Conservation (phyloP, 2,888 invertebrate species). For the Lacanobia wlatinum region DNA sequence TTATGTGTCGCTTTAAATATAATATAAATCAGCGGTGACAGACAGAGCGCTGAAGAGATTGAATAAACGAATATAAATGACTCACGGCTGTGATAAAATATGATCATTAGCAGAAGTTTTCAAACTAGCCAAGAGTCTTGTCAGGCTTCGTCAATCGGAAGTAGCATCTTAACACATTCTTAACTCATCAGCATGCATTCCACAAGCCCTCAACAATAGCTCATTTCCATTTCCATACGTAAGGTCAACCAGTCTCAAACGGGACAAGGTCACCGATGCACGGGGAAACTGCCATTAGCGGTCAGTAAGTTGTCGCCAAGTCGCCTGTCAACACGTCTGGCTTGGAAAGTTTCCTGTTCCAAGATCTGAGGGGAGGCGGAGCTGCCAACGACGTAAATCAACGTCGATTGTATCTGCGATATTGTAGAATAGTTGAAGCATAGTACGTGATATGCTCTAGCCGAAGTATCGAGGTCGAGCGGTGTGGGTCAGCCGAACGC, state of each 20-base stretch:
- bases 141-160: conserved; percentile 23
- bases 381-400: conserved; percentile 54
- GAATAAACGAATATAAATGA: background rate
- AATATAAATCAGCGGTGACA: conserved; percentile 16
- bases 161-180: conserved; percentile 36
- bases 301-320: conserved; percentile 39
- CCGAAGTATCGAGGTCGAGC: conserved; percentile 68
- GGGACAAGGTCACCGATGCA: conserved; percentile 60
- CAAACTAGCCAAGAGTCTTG: conserved; percentile 2
- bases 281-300: conserved; percentile 45
- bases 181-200: conserved; percentile 57
- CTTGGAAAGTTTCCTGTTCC: conserved; percentile 44
- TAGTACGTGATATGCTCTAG: conserved; percentile 59
- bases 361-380: conserved; percentile 32
- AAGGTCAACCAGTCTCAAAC: conserved; percentile 50
- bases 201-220: conserved; percentile 56
- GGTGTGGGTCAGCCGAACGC: conserved; percentile 73
- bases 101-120: no score
- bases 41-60: background rate
- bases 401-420: conserved; percentile 56
- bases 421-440: conserved; percentile 63
- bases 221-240: conserved; percentile 57
- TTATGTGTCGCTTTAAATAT: conserved; percentile 2
- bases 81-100: conserved; percentile 1
- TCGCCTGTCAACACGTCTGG: conserved; percentile 40